Conservation (phyloP, 2,888 invertebrate genomes). For the Epinotia bilunana region DNA sequence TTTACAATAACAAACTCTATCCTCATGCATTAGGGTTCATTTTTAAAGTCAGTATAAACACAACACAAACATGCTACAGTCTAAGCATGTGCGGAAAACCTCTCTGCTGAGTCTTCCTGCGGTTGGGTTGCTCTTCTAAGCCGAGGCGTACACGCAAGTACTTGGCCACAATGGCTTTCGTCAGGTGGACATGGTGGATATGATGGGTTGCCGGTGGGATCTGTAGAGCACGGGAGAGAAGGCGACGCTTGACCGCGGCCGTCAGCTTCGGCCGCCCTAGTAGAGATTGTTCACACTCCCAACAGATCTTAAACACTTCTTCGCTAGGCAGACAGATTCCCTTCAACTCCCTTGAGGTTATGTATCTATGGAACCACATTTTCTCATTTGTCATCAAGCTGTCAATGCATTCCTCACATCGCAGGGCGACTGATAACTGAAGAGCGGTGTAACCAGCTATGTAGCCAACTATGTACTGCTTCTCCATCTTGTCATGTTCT, state of each 20-base stretch:
- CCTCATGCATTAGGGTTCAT: not conserved
- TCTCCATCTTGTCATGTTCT: slow-evolving; percentile 15
- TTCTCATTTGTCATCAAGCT: slow-evolving; percentile 19
- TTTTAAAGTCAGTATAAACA: not conserved
- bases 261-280: not conserved
- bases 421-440: slow-evolving; percentile 21
- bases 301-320: slow-evolving; percentile 35
- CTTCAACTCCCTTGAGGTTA: slow-evolving; percentile 24
- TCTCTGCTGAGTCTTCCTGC: not conserved
- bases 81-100: not conserved
- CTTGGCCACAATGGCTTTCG: slow-evolving; percentile 22
- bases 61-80: not conserved
- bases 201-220: not conserved
- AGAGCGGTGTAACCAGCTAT: slow-evolving; percentile 34
- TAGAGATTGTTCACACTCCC: slow-evolving; percentile 31
- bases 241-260: slow-evolving; percentile 1
- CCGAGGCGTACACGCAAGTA: slow-evolving; percentile 8
- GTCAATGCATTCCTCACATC: slow-evolving; percentile 38
- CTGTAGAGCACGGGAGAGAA: not conserved
- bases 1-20: not conserved
- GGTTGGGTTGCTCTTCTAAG: not conserved
- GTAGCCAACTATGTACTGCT: slow-evolving; percentile 27
- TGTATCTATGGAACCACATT: slow-evolving; percentile 41
- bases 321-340: slow-evolving; percentile 35
- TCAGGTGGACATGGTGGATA: slow-evolving; percentile 19